Evolutionary conservation across 2,797 vertebrate species (phyloP), one percentile per base, ranked within the genome.

Genomic region (Sardinella longiceps): DNA sequence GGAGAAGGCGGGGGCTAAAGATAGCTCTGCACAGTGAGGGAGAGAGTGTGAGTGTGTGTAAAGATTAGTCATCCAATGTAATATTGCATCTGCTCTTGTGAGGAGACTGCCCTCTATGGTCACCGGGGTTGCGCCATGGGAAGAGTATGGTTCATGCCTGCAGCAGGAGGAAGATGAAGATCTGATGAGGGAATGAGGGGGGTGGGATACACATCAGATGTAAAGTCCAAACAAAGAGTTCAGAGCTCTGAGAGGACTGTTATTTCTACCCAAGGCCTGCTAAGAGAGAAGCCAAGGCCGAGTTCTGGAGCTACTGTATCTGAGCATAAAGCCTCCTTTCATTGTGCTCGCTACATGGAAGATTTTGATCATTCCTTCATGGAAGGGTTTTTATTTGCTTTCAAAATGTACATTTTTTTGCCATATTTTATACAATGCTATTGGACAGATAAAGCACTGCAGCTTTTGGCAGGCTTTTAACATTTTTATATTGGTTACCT

Each of bases 31-130:
- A 43, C 37, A 77, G 37, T 43, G 70, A 74, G 37, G 70, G 70
- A 60, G 70, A 70, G 66, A 7, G 66, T 18, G 66, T 53, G 51
- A 53, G 51, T 53, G 51, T 7, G 33, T 39, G 37, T 43, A 39
- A 77, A 77, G 70, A 77, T 77, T 43, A 77, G 70, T 77, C 70
- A 77, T 77, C 37, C 70, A 23, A 33, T 77, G 70, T 43, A 77
- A 43, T 43, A 10, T 77, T 77, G 70, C 70, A 77, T 77, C 5
- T 77, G 70, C 37, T 77, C 4, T 43, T 39, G 15, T 33, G 33
- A 30, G 43, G 18, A 77, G 37, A 23, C 70, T 77, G 18, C 70
- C 20, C 33, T 77, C 33, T 9, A 37, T 43, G 70, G 23, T 77
- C 33, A 77, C 70, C 15, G 7, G 39, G 70, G 70, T 15, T 5